Base-by-base conservation (phyloP, 2,888 invertebrate species). In the Ditula angustiorana region DNA sequence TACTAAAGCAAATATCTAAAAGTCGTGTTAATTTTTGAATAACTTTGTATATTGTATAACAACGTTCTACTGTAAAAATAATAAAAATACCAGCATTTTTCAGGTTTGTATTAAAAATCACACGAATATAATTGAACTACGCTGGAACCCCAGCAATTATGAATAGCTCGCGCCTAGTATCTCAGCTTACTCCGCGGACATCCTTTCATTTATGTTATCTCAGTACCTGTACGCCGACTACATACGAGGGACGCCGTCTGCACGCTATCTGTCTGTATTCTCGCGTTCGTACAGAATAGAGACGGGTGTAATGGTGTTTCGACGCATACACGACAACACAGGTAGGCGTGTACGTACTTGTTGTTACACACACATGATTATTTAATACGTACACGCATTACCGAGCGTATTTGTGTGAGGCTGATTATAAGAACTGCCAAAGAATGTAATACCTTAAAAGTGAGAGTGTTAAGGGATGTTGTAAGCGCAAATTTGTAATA, bases 221-320 rank as follows among this genome's bases (percentile, higher is more conserved):
- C 87, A 72, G 88, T 90, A 77, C 55, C 66, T 74, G 69, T 77
- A 84, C 82, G 82, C 83, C 78, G 78, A 70, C 76, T 71, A 78
- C 87, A 86, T 86, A 85, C 84, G 74, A 86, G 84, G 83, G 84
- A 86, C 82, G 83, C 80, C 76, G 80, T 82, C 81, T 46, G 55
- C 33, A 46, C 47, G 47, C 55, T 55, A 47, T 63, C 63, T 52
- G 57, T 58, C 50, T 44, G 63, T 33, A 57, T 57, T 33, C 57
- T 49, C 49, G 13, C 50, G 5, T 50, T 47, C 50, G 52, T 58
- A 63, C 57, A 10, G 63, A 41, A 21, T 58, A 58, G 57, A 57
- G 57, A 52, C 46, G 56, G 56, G 5, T 63, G 57, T 57, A 57
- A 28, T 55, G 56, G 63, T 63, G 57, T 44, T 21, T 23, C 57